phyloP scores from a whole-genome alignment of 2,797 vertebrate genomes.

The Monodelphis domestica region DNA sequence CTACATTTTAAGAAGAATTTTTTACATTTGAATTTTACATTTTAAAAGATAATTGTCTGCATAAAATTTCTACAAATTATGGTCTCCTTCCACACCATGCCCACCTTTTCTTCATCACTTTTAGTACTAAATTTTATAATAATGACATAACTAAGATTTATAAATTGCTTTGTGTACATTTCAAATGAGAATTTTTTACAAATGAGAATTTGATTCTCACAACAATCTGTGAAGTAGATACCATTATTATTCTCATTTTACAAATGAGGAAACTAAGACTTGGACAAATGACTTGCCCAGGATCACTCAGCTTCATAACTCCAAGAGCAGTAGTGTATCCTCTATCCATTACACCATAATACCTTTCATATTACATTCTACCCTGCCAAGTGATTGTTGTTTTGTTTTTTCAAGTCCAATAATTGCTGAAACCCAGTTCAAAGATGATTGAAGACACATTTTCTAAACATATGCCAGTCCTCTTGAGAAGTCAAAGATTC shows the following conservation, averaged over 20 bases:
- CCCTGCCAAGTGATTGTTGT: neutral
- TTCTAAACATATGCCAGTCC: neutral
- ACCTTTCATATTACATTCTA: neutral
- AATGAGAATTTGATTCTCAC: neutral
- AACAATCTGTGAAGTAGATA: neutral
- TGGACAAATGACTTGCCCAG: neutral
- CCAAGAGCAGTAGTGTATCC: too few species aligned
- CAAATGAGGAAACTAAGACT: neutral
- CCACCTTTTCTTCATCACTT: neutral
- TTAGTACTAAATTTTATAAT: slow-evolving; percentile 27
- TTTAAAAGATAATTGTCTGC: neutral
- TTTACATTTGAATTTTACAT: too few species aligned
- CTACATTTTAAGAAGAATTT: too few species aligned
- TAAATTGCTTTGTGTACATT: neutral
- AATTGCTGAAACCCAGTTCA: neutral
- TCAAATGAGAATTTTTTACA: neutral
- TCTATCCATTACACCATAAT: neutral
- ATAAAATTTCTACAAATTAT: slow-evolving; percentile 9
- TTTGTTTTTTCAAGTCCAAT: neutral
- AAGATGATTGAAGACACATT: neutral
- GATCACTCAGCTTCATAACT: neutral
- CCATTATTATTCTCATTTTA: neutral
- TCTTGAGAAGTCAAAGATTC: neutral
- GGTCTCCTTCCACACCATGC: neutral
- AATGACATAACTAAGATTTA: neutral